phyloP scores from a whole-genome alignment of 2,888 invertebrate genomes.

The Griposia aprilina region DNA sequence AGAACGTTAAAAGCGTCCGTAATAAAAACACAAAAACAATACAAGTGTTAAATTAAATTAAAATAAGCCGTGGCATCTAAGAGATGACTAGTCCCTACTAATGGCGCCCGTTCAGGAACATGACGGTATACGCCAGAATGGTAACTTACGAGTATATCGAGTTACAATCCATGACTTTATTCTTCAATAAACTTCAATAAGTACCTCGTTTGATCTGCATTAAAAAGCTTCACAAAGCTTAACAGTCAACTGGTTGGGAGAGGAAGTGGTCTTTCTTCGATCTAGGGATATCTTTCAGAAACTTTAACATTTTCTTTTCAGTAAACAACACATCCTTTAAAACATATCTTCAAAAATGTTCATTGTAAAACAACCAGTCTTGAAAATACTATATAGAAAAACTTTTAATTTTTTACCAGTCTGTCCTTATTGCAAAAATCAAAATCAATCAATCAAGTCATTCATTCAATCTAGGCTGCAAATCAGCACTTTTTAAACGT shows the following conservation, averaged over 20 bases:
- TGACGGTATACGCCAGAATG: too few relatives aligned
- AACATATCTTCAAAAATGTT: background rate
- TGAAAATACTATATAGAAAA: background rate
- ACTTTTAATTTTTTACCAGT: background rate
- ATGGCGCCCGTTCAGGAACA: too few relatives aligned
- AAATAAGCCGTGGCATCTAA: too few relatives aligned
- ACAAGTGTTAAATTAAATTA: too few relatives aligned
- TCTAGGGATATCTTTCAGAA: background rate
- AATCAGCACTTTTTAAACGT: too few relatives aligned
- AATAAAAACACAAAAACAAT: too few relatives aligned
- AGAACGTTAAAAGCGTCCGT: too few relatives aligned
- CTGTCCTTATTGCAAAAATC: background rate
- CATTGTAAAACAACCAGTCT: background rate
- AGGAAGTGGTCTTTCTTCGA: background rate
- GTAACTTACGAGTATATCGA: too few relatives aligned
- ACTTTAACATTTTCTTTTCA: background rate
- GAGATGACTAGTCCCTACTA: too few relatives aligned
- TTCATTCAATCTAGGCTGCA: too few relatives aligned
- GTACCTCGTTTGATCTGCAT: background rate
- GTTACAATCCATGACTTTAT: background rate
- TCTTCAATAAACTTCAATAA: background rate
- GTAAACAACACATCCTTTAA: background rate
- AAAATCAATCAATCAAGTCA: background rate
- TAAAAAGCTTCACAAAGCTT: background rate
- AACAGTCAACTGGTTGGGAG: background rate